Base-by-base conservation (phyloP, 2,888 invertebrate species). In the Brenthis hecate region DNA sequence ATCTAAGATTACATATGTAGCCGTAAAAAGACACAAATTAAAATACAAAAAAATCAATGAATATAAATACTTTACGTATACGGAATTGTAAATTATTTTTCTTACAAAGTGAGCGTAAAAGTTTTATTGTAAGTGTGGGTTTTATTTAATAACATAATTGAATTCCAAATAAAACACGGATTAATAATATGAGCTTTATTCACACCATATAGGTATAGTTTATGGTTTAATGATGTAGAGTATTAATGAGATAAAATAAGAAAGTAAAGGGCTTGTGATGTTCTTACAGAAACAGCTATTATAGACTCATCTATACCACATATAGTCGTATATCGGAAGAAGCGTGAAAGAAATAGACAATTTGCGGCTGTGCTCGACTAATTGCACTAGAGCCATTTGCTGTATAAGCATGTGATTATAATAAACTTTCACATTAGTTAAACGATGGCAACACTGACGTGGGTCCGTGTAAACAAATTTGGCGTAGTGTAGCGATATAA, bases 401-500 rank as follows among this genome's bases (percentile, higher is more conserved):
- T 72, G 64, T 70, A 71, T 74, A 69, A 72, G 71, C 70, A 64
- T 74, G 70, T 75, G 62, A 75, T 77, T 76, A 78, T 78, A 75
- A 74, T 75, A 76, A 75, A 76, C 76, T 79, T 79, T 79, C 77
- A 77, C 77, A 73, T 76, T 75, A 76, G 71, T 73, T 72, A 73
- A 72, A 72, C 60, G 74, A 72, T 72, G 74, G 74, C 67, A 69
- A 71, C 60, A 72, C 70, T 70, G 73, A 72, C 70, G 73, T 73
- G 71, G 73, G 74, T 71, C 73, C 66, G 70, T 68, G 71, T 73
- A 66, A 74, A 76, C 70, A 79, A 74, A 76, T 78, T 76, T 72
- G 74, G 76, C 72, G 68, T 71, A 73, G 70, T 72, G 79, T 82
- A 84, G 82, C 82, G 81, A 77, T 80, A 79, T 81, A 84, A 83